These are phyloP conservation scores for Platorchestia sp. DNA, from an alignment of 1,140 invertebrate genomes.

Conservation along the genomic window DNA sequence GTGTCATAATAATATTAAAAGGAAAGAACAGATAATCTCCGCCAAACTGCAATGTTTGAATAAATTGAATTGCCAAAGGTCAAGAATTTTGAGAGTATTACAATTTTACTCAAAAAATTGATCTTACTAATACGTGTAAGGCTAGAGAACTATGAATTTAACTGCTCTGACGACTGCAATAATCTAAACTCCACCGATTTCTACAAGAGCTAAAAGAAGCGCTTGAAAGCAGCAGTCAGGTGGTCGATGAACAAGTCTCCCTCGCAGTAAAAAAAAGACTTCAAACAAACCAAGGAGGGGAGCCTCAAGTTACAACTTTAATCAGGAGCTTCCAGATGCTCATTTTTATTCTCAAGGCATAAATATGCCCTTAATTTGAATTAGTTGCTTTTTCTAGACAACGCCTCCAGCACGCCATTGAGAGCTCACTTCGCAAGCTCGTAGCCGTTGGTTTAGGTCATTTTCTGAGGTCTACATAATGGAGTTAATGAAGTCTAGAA, in stretches of 20 bases:
- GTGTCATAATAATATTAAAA: no score
- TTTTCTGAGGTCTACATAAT: neutral
- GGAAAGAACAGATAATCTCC: no score
- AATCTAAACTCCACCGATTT: neutral
- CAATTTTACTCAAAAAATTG: no score
- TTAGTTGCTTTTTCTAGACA: conserved; percentile 24
- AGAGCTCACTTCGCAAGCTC: neutral
- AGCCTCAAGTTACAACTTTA: conserved; percentile 51
- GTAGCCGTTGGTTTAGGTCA: neutral
- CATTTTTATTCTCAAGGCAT: conserved; percentile 37
- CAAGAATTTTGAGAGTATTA: no score
- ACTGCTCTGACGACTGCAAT: no score
- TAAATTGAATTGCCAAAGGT: no score
- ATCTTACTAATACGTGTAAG: no score
- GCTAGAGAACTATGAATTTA: no score
- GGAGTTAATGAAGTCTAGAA: neutral
- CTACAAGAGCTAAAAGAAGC: neutral
- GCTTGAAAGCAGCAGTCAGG: neutral
- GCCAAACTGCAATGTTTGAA: no score
- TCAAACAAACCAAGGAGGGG: conserved; percentile 52
- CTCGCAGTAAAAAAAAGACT: neutral
- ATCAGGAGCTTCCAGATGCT: conserved; percentile 54
- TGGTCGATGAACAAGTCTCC: conserved; percentile 35
- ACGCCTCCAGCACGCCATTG: neutral
- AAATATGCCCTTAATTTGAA: conserved; percentile 47